phyloP scores from a whole-genome alignment of 2,888 invertebrate genomes.

The Ochlodes sylvanus region DNA sequence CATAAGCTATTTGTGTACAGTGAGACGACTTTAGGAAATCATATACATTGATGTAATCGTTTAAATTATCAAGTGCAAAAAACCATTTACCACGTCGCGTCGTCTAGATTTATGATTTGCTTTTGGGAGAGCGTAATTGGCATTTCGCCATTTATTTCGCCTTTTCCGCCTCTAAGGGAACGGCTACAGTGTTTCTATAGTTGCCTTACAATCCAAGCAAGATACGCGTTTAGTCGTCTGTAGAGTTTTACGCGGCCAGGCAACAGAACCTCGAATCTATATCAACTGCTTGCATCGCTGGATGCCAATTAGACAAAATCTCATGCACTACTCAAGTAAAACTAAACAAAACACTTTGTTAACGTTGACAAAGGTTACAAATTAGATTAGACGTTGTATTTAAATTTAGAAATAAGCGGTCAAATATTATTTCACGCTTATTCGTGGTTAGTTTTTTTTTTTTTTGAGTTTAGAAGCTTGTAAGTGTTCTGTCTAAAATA shows the following conservation, averaged over 20 bases:
- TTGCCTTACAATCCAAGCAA: constrained; percentile 1
- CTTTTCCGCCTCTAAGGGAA: not conserved
- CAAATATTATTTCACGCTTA: not conserved
- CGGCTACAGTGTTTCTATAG: not conserved
- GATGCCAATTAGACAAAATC: constrained; percentile 21
- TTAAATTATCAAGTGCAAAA: not conserved
- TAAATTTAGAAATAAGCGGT: not conserved
- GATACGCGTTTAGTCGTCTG: not conserved
- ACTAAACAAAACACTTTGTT: constrained; percentile 1
- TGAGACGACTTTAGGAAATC: not conserved
- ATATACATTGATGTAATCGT: no score
- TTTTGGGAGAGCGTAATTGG: not conserved
- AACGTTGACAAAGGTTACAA: not conserved
- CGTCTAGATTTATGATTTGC: not conserved
- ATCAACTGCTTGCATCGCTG: constrained; percentile 21
- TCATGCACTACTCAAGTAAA: not conserved
- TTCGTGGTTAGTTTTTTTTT: not conserved
- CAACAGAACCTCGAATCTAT: constrained; percentile 5
- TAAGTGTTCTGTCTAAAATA: not conserved
- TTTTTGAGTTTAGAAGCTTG: not conserved
- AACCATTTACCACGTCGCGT: not conserved
- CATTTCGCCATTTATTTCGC: no score
- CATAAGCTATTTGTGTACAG: not conserved
- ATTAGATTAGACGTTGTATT: not conserved
- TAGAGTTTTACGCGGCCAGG: not conserved